Evolutionary conservation across 1,140 invertebrate genomes (phyloP).

Genomic region (Eumaeus atala): DNA sequence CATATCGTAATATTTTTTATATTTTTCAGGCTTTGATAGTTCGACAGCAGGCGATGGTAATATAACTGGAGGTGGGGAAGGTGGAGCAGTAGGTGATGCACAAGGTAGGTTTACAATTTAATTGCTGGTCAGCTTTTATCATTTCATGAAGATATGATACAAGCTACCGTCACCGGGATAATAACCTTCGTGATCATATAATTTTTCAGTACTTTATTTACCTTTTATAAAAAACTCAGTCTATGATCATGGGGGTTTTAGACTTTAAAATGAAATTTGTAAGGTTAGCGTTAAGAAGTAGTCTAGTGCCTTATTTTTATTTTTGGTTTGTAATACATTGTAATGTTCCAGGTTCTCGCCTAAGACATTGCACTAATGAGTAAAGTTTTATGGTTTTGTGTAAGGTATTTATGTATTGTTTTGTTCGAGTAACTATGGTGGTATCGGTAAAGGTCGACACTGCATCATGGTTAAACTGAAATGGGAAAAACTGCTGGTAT

Average conservation of each 20-base stretch:
- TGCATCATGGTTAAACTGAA: background rate
- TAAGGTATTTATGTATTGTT: constrained; percentile 12
- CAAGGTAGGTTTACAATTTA: constrained; percentile 71
- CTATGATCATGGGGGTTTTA: constrained; percentile 28
- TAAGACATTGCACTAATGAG: constrained; percentile 21
- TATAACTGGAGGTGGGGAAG: constrained; percentile 67
- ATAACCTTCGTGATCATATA: constrained; percentile 31
- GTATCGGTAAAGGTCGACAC: background rate
- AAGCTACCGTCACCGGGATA: constrained; percentile 21
- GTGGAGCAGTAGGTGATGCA: constrained; percentile 72
- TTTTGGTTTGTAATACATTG: constrained; percentile 29
- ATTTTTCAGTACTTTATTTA: background rate
- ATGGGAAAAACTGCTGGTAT: no score
- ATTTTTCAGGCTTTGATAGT: constrained; percentile 65
- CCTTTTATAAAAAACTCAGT: background rate
- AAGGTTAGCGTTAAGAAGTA: constrained; percentile 48
- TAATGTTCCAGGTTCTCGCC: constrained; percentile 29
- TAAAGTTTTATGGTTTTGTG: constrained; percentile 14
- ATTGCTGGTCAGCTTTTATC: constrained; percentile 28
- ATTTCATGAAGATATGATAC: constrained; percentile 18
- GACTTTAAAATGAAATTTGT: constrained; percentile 66
- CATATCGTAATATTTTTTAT: constrained; percentile 13
- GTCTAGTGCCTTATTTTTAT: constrained; percentile 27
- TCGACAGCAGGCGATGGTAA: constrained; percentile 70
- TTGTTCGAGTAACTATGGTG: constrained; percentile 8